Base-by-base conservation (phyloP, 37 sponge, comb jelly and placozoan genomes). In the Lycopodina hypogea region DNA sequence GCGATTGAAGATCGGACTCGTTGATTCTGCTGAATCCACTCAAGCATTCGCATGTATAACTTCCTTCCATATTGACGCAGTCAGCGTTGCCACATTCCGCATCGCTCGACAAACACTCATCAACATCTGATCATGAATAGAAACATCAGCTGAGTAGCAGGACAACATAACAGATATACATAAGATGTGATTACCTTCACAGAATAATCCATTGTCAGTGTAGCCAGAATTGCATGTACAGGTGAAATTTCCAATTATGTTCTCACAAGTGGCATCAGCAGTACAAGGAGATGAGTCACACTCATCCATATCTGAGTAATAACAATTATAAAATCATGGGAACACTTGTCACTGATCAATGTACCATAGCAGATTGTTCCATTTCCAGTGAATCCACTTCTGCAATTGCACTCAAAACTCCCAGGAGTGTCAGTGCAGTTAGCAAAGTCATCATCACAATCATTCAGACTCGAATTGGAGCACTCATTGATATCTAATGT, bases 361-460 rank as follows among this genome's bases (percentile, higher is more conserved):
- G 3, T 32, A 65, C 66, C 68, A 67, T n/a, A 1, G 37, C 78
- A 78, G 23, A 18, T 51, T 9, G 29, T 42, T 39, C 78, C 78
- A 67, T 45, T 51, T 22, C 68, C 78, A 28, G 26, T 67, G 36
- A 78, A 83, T 35, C 84, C 84, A 56, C 76, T 37, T 26, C 2
- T 26, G 48, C 86, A 86, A 52, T 17, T 21, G 38, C 86, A 86
- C 26, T 74, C 29, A 38, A 56, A 86, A 23, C 71, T 57, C 30
- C 86, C 86, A 73, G 28, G n/a, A 26, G 80, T 75, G 75, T 86
- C 72, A 42, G 3, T 14, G 40, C 86, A 86, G 36, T 51, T 52
- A 23, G 79, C 72, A 56, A 4, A 9, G 30, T 56, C 48, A 28
- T 52, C 26, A 17, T 35, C 40, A 42, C 84, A 84, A 24, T n/a